A percentile compares a stretch with the other conserved stretches of the same genome.
These are phyloP conservation scores for Kradibia gibbosae DNA, from an alignment of 1,140 invertebrate genomes.

Conservation along the genomic window DNA sequence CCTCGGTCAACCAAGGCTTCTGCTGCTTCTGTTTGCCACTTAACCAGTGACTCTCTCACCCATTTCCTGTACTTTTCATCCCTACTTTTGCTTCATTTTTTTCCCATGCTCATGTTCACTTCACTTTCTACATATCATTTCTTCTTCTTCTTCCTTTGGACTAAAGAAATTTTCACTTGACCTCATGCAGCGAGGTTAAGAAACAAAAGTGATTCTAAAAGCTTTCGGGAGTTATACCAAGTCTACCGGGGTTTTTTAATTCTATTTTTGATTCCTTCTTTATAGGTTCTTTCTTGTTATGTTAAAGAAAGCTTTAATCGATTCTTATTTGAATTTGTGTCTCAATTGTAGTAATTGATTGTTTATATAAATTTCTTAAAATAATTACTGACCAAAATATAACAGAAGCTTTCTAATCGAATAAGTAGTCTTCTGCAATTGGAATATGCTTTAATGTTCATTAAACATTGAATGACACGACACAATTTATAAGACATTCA, in stretches of 20 bases:
- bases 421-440: no score
- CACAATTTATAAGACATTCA: no score
- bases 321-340: background rate
- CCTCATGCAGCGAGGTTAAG: background rate
- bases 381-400: no score
- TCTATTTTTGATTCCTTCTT: background rate
- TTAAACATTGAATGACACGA: no score
- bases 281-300: background rate
- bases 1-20: constrained; percentile 36
- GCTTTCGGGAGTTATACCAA: constrained; percentile 42
- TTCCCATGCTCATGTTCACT: background rate
- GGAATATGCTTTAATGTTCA: no score
- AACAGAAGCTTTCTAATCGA: no score
- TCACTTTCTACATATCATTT: background rate
- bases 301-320: background rate
- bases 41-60: constrained; percentile 33
- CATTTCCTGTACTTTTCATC: background rate
- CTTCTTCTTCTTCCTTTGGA: background rate
- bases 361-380: background rate
- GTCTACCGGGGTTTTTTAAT: background rate
- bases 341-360: background rate
- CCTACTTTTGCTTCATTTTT: background rate
- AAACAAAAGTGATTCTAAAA: constrained; percentile 44
- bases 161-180: constrained; percentile 37
- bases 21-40: constrained; percentile 35